Base-by-base conservation (phyloP, 2,888 invertebrate genomes). In the Drosophila multiciliata region DNA sequence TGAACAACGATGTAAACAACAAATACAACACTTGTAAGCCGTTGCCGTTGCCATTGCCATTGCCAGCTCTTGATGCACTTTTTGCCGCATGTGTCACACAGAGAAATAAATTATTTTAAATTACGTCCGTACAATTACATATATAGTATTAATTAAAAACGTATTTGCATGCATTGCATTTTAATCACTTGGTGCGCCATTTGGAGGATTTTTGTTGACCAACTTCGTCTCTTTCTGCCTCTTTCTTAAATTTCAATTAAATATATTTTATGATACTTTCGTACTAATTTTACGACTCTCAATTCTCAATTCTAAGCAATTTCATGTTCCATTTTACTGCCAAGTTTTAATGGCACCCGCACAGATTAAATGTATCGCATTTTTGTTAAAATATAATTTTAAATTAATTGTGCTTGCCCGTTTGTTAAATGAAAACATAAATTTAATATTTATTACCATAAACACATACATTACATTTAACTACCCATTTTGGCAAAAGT, bases 91-190 rank as follows among this genome's bases (percentile, higher is more conserved):
- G 61, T 78, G 75, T 70, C 66, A 40, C 65, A 66, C 32, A 55
- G 35, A 72, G 42, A 68, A 52, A 33, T 69, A 29, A 23, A 68
- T 50, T 66, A 33, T 49, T 40, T 42, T 20, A 29, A 40, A 29
- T 33, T 45, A 55, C 42, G 12, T 7, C 20, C 17, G 35, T 52
- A 58, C 48, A 57, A 60, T 38, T 38, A 61, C 29, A 17, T 8
- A 66, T 59, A 48, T 23, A 60, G 42, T 73, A 76, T 89, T 78
- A 89, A 89, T 89, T 89, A 89, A 89, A 85, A 82, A 84, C 78
- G 71, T 83, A 83, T 79, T 89, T 80, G 72, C 35, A 60, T 66
- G 82, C 73, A 84, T 89, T 89, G 82, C 71, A 82, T 87, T 82
- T 87, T 77, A 87, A 85, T 89, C 85, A 78, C 73, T 80, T 12